These are phyloP conservation scores for Corapipo altera DNA, from an alignment of 2,113 vertebrate species.

Conservation along the genomic window DNA sequence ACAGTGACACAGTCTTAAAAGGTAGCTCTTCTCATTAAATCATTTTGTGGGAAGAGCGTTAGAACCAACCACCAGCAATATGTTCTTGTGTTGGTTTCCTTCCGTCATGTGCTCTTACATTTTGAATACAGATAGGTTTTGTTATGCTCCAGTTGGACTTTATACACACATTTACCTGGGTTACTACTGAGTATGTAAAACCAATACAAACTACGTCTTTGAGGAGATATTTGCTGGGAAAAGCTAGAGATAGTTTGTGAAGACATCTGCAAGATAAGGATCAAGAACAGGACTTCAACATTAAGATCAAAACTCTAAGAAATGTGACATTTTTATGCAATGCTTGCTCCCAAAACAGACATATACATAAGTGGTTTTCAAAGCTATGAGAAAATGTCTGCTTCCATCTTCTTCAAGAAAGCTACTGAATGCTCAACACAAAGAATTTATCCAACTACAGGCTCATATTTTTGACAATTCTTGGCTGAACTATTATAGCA, in stretches of 20 bases:
- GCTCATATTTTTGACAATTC: not conserved
- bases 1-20: not conserved
- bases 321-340: not conserved
- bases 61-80: constrained; percentile 45
- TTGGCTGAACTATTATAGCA: not conserved
- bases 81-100: not conserved
- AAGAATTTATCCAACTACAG: not conserved
- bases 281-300: not conserved
- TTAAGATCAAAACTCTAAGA: not conserved
- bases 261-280: not conserved
- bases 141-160: not conserved
- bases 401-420: not conserved
- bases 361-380: not conserved
- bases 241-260: not conserved
- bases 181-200: not conserved
- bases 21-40: not conserved
- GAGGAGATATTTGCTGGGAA: not conserved
- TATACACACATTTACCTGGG: not conserved
- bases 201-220: not conserved
- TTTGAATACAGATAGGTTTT: not conserved
- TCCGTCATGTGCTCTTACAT: not conserved
- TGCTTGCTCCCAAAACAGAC: not conserved
- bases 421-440: not conserved
- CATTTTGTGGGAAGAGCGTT: not conserved
- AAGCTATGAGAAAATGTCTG: not conserved